Evolutionary conservation across 2,888 invertebrate genomes (phyloP).

Genomic region (Euproctis similis): DNA sequence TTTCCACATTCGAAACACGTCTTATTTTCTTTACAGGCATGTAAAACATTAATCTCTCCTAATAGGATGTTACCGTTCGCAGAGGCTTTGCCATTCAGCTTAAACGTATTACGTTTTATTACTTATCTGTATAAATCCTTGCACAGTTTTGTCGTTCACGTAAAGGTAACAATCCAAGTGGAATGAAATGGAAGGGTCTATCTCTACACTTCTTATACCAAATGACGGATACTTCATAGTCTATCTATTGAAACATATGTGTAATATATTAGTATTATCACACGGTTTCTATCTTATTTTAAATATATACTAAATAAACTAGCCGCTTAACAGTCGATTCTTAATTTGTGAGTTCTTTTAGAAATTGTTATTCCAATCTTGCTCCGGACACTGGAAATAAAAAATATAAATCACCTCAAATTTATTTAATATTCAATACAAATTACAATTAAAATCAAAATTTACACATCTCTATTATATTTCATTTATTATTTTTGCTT

Average conservation of each 20-base stretch:
- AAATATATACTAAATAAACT: too few species aligned
- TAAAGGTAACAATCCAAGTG: slow-evolving; percentile 38
- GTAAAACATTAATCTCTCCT: slow-evolving; percentile 42
- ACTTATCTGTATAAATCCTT: slow-evolving; percentile 42
- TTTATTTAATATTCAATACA: too few species aligned
- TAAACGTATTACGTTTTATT: slow-evolving; percentile 43
- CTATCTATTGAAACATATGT: slow-evolving; percentile 20
- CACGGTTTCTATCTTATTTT: slow-evolving; percentile 18
- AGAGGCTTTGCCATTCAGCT: slow-evolving; percentile 27
- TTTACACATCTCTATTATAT: too few species aligned
- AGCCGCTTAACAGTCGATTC: too few species aligned
- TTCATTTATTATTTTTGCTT: too few species aligned
- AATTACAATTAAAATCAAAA: too few species aligned
- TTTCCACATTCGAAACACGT: too few species aligned
- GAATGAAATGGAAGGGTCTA: slow-evolving; percentile 49
- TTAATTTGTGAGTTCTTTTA: too few species aligned
- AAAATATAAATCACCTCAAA: too few species aligned
- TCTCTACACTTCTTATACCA: slow-evolving; percentile 37
- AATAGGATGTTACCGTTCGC: slow-evolving; percentile 34
- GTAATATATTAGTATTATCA: slow-evolving; percentile 20
- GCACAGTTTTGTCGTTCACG: slow-evolving; percentile 30
- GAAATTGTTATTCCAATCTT: too few species aligned
- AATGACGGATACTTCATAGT: slow-evolving; percentile 32
- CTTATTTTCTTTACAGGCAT: slow-evolving; percentile 14
- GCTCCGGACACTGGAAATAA: too few species aligned